Evolutionary conservation across 1,140 invertebrate genomes (phyloP).

Genomic region (Triops longicaudatus): DNA sequence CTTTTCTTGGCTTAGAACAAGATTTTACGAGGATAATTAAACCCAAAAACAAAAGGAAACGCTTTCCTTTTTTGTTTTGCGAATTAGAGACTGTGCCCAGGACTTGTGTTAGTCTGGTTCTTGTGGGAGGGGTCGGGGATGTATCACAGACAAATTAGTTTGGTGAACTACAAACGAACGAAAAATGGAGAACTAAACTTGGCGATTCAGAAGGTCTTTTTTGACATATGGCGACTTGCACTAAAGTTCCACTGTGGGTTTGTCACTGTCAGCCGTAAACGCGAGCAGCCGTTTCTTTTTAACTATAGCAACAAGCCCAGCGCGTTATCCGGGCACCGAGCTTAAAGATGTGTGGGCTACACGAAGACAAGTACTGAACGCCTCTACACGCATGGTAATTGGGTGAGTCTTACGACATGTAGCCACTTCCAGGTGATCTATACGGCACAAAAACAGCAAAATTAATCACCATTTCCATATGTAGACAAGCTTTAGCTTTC

Average conservation of each 20-base stretch:
- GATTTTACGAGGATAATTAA: neutral
- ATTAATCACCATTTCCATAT: too few relatives aligned
- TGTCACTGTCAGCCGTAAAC: neutral
- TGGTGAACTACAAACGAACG: neutral
- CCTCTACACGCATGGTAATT: neutral
- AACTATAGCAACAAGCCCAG: neutral
- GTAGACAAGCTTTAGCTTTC: too few relatives aligned
- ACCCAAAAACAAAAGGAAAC: neutral
- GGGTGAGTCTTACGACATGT: neutral
- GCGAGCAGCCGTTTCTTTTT: neutral
- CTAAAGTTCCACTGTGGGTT: neutral
- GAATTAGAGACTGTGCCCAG: too few relatives aligned
- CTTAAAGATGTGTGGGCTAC: neutral
- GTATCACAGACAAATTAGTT: constrained; percentile 15
- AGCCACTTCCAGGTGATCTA: neutral
- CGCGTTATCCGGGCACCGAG: neutral
- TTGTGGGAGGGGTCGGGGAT: constrained; percentile 2
- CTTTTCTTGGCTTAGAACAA: neutral
- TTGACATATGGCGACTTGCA: constrained; percentile 1
- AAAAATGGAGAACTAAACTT: neutral
- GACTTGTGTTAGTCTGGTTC: neutral
- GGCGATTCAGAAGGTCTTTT: neutral
- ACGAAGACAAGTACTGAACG: neutral
- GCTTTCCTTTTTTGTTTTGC: neutral
- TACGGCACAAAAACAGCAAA: neutral